A percentile compares a stretch with the other conserved stretches of the same genome.
Conservation (phyloP, 2,888 invertebrate species). For the Oconnorella tubifera region DNA sequence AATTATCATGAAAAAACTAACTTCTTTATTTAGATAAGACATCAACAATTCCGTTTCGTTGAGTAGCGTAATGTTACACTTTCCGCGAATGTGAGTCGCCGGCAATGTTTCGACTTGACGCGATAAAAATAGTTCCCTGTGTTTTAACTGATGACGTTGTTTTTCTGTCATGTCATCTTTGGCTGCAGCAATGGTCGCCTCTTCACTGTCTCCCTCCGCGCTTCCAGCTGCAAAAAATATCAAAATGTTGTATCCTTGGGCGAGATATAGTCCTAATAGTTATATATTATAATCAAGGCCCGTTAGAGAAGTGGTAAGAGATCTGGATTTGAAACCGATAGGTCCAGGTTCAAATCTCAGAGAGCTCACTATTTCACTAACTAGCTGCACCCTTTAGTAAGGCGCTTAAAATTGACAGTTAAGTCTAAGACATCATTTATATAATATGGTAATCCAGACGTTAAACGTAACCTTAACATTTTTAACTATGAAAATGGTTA, state of each 20-base stretch:
- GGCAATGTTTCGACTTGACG: conserved; percentile 85
- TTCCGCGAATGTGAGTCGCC: conserved; percentile 97
- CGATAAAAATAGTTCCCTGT: conserved; percentile 95
- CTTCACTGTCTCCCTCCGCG: conserved; percentile 44
- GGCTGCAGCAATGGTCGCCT: conserved; percentile 2
- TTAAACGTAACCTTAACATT: too few species aligned
- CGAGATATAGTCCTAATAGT: too few species aligned
- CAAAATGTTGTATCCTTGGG: conserved; percentile 46
- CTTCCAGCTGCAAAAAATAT: conserved; percentile 50
- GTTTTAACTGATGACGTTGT: conserved; percentile 89
- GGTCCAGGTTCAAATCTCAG: too few species aligned
- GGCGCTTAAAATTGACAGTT: too few species aligned
- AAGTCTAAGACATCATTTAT: too few species aligned
- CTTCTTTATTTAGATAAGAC: conserved; percentile 94
- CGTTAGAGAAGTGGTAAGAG: too few species aligned
- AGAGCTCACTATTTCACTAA: too few species aligned
- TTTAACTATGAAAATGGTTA: too few species aligned
- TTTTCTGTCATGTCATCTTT: conserved; percentile 55
- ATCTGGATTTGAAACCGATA: too few species aligned
- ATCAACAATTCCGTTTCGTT: conserved; percentile 96
- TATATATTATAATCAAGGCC: too few species aligned
- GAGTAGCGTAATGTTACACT: conserved; percentile 96
- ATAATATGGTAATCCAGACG: too few species aligned
- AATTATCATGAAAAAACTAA: conserved; percentile 50
- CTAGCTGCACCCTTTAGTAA: too few species aligned